Base-by-base conservation (phyloP, 1,140 invertebrate species). In the Homalodisca vitripennis region DNA sequence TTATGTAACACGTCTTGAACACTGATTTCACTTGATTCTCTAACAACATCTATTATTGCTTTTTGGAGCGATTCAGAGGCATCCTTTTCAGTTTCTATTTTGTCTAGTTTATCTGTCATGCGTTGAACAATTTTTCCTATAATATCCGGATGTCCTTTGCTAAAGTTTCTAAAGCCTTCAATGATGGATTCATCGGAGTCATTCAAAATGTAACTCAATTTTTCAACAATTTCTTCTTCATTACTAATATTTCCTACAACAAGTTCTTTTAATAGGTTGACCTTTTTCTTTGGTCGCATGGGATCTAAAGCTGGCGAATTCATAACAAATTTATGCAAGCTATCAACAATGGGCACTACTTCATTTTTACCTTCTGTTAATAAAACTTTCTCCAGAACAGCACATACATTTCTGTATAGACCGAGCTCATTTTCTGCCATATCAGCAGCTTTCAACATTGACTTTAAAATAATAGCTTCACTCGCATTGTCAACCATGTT, bases 231-330 rank as follows among this genome's bases (percentile, higher is more conserved):
- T 13, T 83, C 78, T 62, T 86, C 80, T 74, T 84, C 79, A 27
- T 82, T 82, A 22, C 84, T 74, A 30, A 78, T 75, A 70, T 82
- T 77, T 57, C 80, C 78, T 6, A 82, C 81, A 0, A 87, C 75
- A 0, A 86, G 85, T 68, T 86, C 84, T 77, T 85, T 86, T 1
- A 87, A 79, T 69, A 87, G 81, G 67, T 86, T 82, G 0, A 87
- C 78, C 78, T 87, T 87, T 41, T 83, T 85, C 66, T 79, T 69
- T 72, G n/a, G 79, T 76, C 2, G 81, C 34, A 17, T 80, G 65
- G 34, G 79, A 75, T 0, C 74, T 2, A 70, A 67, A 13, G 60
- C 66, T 27, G 31, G 41, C 22, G 67, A 68, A 41, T 24, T 70
- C 10, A 70, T 41, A 3, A 72, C 68, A 46, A 73, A 74, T 20